These are phyloP conservation scores for Pogonomyrmex californicus DNA, from an alignment of 1,140 invertebrate genomes.

Conservation along the genomic window DNA sequence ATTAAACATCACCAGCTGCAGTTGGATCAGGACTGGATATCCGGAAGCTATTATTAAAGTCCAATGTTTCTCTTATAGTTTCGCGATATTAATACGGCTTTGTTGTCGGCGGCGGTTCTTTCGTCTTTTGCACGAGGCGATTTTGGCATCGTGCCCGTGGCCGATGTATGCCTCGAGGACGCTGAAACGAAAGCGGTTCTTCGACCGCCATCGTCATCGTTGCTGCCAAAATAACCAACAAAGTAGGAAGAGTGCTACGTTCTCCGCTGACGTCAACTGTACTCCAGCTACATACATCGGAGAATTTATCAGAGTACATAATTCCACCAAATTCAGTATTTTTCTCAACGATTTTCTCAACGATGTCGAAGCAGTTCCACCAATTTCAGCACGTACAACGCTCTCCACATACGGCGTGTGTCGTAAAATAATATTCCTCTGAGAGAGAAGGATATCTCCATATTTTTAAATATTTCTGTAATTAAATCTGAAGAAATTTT, in stretches of 20 bases:
- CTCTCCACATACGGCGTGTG: too few species aligned
- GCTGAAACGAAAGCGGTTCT: constrained; percentile 41
- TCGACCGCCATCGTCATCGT: constrained; percentile 24
- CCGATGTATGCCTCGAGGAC: constrained; percentile 22
- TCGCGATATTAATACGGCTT: constrained; percentile 48
- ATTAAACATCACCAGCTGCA: background rate
- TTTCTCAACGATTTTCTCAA: background rate
- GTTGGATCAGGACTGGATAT: constrained; percentile 24
- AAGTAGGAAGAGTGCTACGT: constrained; percentile 27
- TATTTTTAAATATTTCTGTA: too few species aligned
- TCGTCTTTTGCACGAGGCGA: background rate
- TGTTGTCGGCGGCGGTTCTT: background rate
- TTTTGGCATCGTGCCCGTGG: constrained; percentile 43
- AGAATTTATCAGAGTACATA: background rate
- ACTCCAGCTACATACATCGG: background rate
- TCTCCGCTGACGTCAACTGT: constrained; percentile 15
- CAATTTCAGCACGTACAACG: background rate
- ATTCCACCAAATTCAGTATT: background rate
- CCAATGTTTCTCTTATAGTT: constrained; percentile 20
- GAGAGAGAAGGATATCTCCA: too few species aligned
- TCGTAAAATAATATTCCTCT: background rate
- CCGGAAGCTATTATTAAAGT: constrained; percentile 20
- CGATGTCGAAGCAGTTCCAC: background rate
- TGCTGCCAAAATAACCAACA: constrained; percentile 44
- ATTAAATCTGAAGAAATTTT: too few species aligned